These are phyloP conservation scores for Onchidella celtica DNA, from an alignment of 2,888 invertebrate species.

Conservation along the genomic window DNA sequence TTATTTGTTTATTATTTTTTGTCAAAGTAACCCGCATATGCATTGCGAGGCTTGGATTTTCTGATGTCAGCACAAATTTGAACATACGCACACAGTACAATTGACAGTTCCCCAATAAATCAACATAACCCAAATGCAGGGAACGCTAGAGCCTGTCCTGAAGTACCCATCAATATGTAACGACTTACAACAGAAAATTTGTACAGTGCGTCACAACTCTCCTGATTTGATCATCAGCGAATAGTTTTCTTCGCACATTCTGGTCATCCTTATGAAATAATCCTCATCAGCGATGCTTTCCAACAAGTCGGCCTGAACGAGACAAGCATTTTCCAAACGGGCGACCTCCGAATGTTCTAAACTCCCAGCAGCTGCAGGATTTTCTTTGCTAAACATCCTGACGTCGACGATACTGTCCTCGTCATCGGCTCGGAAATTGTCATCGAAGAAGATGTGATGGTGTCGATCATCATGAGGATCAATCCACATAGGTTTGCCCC, in stretches of 20 bases:
- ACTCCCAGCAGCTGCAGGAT: slow-evolving; percentile 61
- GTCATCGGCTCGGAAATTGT: slow-evolving; percentile 77
- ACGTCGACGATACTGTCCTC: slow-evolving; percentile 78
- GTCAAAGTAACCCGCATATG: too few species aligned
- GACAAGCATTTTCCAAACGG: slow-evolving; percentile 70
- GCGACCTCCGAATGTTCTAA: slow-evolving; percentile 66
- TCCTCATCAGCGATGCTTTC: slow-evolving; percentile 71
- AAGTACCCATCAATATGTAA: too few species aligned
- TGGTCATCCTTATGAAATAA: slow-evolving; percentile 74
- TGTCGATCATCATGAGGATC: slow-evolving; percentile 68
- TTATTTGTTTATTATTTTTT: too few species aligned
- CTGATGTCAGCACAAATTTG: too few species aligned
- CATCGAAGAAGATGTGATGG: slow-evolving; percentile 80
- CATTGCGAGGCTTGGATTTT: too few species aligned
- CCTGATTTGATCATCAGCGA: slow-evolving; percentile 34
- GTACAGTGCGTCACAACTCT: slow-evolving; percentile 26
- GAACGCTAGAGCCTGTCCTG: too few species aligned
- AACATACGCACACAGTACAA: too few species aligned
- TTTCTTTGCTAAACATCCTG: slow-evolving; percentile 66
- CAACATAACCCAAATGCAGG: too few species aligned
- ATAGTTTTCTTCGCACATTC: slow-evolving; percentile 73
- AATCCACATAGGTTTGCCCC: slow-evolving; percentile 77
- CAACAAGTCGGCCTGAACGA: slow-evolving; percentile 78
- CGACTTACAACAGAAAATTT: too few species aligned
- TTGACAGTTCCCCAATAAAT: too few species aligned